Evolutionary conservation across 2,113 vertebrate genomes (phyloP).

Genomic region (Mola mola): DNA sequence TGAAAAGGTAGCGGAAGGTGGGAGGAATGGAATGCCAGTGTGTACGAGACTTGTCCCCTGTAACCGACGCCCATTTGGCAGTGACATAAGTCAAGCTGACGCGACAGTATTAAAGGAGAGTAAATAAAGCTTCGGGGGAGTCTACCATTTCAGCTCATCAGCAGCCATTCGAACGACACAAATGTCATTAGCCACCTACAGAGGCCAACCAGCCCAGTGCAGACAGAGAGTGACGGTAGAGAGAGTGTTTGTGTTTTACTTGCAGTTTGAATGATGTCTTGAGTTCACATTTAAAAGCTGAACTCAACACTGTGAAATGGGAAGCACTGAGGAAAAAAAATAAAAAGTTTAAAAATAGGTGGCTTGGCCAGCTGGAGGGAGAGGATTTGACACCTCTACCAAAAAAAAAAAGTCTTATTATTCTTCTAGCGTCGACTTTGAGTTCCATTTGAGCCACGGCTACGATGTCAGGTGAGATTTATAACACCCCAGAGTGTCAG

Average conservation of each 20-base stretch:
- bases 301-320: too few relatives aligned
- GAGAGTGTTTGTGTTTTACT: conserved; percentile 8
- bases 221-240: neutral
- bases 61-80: conserved; percentile 56
- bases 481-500: conserved; percentile 8
- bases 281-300: too few relatives aligned
- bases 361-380: neutral
- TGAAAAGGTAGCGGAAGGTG: neutral
- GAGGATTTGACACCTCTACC: neutral
- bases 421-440: neutral
- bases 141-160: conserved; percentile 80
- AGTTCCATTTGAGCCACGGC: conserved; percentile 12
- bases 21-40: conserved; percentile 21
- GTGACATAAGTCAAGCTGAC: conserved; percentile 72
- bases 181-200: conserved; percentile 67
- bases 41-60: conserved; percentile 20
- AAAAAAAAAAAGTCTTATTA: neutral
- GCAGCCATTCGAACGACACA: conserved; percentile 79
- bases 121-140: conserved; percentile 75
- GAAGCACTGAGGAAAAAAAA: too few relatives aligned
- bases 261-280: too few relatives aligned
- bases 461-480: conserved; percentile 25
- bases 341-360: neutral
- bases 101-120: conserved; percentile 71
- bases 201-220: conserved; percentile 38